Conservation (phyloP, 1,140 invertebrate genomes). For the Radopholus similis region DNA sequence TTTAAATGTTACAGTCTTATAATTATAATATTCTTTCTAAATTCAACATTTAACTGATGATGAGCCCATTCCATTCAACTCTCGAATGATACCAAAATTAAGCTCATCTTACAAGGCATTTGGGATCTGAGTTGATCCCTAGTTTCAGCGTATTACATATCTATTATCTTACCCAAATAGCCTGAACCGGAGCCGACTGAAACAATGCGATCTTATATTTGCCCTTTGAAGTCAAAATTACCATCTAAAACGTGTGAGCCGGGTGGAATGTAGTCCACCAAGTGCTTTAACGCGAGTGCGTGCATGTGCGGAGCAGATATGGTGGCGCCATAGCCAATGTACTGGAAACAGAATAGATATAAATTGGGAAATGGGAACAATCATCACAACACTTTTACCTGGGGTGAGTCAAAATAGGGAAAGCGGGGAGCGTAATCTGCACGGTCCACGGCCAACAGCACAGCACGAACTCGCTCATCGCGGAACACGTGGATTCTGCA, state of each 20-base stretch:
- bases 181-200: constrained; percentile 92
- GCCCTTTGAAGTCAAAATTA: no score
- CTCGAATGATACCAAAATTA: no score
- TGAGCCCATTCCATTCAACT: no score
- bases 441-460: constrained; percentile 80
- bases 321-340: constrained; percentile 72
- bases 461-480: constrained; percentile 72
- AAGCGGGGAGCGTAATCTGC: constrained; percentile 70
- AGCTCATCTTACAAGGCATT: no score
- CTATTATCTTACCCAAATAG: no score
- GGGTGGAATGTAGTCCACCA: constrained; percentile 74
- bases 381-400: no score
- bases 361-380: constrained; percentile 79
- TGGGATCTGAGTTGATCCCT: no score
- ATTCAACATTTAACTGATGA: no score
- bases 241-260: constrained; percentile 81
- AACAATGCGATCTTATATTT: constrained; percentile 88
- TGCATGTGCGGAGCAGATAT: constrained; percentile 99
- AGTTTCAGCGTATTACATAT: no score
- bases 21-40: no score
- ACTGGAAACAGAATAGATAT: constrained; percentile 63
- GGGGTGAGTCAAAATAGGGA: constrained; percentile 83
- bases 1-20: no score
- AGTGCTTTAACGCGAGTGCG: constrained; percentile 82
- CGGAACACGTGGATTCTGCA: constrained; percentile 75